Base-by-base conservation (phyloP, 1,140 invertebrate genomes). In the Ostrea denselamellosa region DNA sequence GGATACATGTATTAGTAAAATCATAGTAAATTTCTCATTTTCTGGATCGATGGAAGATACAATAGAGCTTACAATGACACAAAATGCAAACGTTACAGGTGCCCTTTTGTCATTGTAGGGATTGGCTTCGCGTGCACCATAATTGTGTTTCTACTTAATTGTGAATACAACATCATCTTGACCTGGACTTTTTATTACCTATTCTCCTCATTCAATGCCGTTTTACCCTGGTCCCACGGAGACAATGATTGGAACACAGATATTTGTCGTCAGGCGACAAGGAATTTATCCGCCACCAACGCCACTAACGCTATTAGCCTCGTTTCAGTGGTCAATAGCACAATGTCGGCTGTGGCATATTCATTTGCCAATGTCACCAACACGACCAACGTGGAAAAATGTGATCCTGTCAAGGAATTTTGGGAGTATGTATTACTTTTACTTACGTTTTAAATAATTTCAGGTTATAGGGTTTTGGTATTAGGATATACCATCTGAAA, bases 191-290 rank as follows among this genome's bases (percentile, higher is more conserved):
- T 95, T 52, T 95, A 94, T 88, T 95, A 95, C 88, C 89, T 95
- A 14, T 92, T 94, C 83, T 89, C 92, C 9, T 94, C 94, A n/a
- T 95, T 95, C 89, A 92, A 88, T 10, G 81, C 90, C 12, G 91
- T 91, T 14, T 89, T 96, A 9, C 95, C 95, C 0, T 95, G 95
- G 95, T 94, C 93, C 19, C 90, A 92, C 83, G 95, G 95, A 86
- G 90, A 93, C 52, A 94, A 95, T 87, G 88, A 90, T 54, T 95
- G 95, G 95, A 95, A 95, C 88, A 94, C 95, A 0, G 86, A 89
- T n/a, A 88, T 91, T 51, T 93, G 93, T 89, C 83, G 82, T 53
- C 28, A 82, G 3, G 9, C 53, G 28, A 19, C 34, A 51, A 83
- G 52, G 22, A 52, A 52, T 51, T 12, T 52, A 19, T 2, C 52